phyloP scores from a whole-genome alignment of 2,888 invertebrate species.

The Caradrina clavipalpis region DNA sequence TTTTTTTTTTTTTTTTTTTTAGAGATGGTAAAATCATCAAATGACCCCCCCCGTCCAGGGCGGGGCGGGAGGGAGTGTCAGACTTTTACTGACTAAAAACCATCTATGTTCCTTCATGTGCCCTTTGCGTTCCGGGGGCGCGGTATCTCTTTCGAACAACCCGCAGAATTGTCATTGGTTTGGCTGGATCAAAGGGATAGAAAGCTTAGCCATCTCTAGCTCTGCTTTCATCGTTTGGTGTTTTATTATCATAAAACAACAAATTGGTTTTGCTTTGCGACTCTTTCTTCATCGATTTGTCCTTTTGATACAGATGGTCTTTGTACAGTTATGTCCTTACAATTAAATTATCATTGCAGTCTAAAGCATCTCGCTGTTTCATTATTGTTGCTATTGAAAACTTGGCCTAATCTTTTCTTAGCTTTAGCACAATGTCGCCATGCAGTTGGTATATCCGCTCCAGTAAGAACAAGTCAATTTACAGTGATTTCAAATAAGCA shows the following conservation, averaged over 20 bases:
- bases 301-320: neutral
- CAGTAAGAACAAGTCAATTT: conserved; percentile 18
- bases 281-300: neutral
- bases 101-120: too few relatives aligned
- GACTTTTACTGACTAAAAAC: too few relatives aligned
- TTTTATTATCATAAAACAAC: neutral
- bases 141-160: too few relatives aligned
- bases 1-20: too few relatives aligned
- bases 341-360: neutral
- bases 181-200: conserved; percentile 1
- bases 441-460: neutral
- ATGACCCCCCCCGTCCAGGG: too few relatives aligned
- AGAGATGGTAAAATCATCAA: too few relatives aligned
- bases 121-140: too few relatives aligned
- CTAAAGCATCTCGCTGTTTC: neutral
- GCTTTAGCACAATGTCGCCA: neutral
- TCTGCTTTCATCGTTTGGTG: neutral
- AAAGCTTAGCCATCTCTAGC: neutral
- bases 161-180: conserved; percentile 33
- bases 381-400: neutral
- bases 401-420: neutral
- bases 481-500: conserved; percentile 19
- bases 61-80: too few relatives aligned
- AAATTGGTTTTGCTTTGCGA: neutral
- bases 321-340: neutral